phyloP scores from a whole-genome alignment of 2,113 vertebrate species.

The Lophotis ruficrista region DNA sequence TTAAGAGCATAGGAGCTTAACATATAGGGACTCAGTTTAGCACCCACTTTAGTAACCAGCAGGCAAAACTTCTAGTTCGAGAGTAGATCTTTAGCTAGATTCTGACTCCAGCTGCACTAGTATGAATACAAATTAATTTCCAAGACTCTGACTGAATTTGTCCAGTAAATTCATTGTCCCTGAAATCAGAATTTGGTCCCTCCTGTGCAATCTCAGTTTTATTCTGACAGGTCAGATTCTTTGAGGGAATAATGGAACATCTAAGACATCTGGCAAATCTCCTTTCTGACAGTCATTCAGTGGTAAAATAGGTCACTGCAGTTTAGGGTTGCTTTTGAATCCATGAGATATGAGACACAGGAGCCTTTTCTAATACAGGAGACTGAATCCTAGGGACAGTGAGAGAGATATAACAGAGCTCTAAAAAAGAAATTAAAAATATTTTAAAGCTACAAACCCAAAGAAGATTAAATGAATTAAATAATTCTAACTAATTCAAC shows the following conservation, averaged over 20 bases:
- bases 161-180: background rate
- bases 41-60: background rate
- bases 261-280: background rate
- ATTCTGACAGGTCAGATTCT: background rate
- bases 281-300: background rate
- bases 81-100: background rate
- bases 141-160: background rate
- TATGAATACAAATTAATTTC: background rate
- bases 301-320: background rate
- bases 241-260: background rate
- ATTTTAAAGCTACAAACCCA: background rate
- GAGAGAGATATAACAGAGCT: background rate
- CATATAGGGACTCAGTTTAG: background rate
- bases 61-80: background rate
- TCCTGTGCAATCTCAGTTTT: background rate
- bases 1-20: background rate
- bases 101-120: background rate
- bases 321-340: background rate
- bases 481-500: background rate
- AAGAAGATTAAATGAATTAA: background rate
- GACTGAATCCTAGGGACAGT: background rate
- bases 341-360: background rate
- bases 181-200: background rate
- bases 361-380: background rate
- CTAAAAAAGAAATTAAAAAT: background rate